Percentiles rank a stretch among this genome's conserved stretches.
These are phyloP conservation scores for Cavia porcellus DNA, from an alignment of 2,113 vertebrate genomes.

Conservation along the genomic window DNA sequence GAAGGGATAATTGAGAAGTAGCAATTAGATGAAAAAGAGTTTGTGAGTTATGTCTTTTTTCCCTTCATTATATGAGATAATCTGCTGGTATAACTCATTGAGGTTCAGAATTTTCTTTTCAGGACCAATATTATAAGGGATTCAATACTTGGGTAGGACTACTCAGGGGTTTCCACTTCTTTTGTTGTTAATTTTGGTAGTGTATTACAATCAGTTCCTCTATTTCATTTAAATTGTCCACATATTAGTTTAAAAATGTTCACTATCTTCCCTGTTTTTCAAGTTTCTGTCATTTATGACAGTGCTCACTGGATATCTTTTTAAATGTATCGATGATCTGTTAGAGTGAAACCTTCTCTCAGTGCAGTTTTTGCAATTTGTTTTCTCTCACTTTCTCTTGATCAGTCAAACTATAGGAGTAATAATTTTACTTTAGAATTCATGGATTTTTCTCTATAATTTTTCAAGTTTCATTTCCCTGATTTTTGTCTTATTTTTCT, in stretches of 20 bases:
- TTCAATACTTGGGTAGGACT: neutral
- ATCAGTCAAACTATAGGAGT: neutral
- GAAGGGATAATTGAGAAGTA: neutral
- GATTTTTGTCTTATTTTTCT: neutral
- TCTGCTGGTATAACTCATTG: neutral
- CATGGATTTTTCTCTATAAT: neutral
- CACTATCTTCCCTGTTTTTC: neutral
- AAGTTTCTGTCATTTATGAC: neutral
- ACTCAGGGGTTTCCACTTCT: neutral
- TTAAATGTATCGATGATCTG: neutral
- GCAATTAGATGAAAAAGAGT: neutral
- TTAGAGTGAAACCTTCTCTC: neutral
- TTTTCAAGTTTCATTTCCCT: neutral
- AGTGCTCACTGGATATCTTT: neutral
- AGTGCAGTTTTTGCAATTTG: neutral
- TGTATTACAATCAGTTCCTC: neutral
- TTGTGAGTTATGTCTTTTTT: neutral
- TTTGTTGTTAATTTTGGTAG: slow-evolving; percentile 34
- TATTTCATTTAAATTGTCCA: neutral
- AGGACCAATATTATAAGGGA: neutral
- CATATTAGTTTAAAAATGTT: neutral
- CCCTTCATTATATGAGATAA: neutral
- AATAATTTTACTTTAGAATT: neutral
- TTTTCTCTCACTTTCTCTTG: neutral
- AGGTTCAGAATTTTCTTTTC: neutral